Conservation (phyloP, 2,113 vertebrate genomes). For the Bothrops jararaca region DNA sequence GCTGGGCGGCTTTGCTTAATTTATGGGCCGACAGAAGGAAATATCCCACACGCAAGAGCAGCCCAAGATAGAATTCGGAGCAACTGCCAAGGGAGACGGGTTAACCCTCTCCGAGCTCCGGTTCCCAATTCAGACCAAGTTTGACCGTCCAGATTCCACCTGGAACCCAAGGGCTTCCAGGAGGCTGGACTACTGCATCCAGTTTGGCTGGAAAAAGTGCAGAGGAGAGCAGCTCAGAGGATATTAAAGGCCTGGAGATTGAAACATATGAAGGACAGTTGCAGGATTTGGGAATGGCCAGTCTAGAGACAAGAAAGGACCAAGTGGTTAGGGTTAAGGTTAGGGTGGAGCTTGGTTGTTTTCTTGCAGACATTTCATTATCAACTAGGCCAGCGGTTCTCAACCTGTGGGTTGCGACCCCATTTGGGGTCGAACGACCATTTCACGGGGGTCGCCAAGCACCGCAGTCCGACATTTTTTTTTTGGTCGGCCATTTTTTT, state of each 20-base stretch:
- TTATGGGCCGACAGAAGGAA: neutral
- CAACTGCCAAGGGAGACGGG: neutral
- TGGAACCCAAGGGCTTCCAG: neutral
- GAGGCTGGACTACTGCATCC: neutral
- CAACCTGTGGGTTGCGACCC: too few relatives aligned
- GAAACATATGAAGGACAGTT: neutral
- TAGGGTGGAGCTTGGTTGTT: too few relatives aligned
- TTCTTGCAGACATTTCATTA: too few relatives aligned
- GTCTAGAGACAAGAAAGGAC: neutral
- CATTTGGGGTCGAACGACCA: too few relatives aligned
- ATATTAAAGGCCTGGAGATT: neutral
- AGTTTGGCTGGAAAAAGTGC: neutral
- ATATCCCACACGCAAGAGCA: neutral
- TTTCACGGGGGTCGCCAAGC: too few relatives aligned
- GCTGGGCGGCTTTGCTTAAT: neutral
- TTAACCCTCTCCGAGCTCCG: neutral
- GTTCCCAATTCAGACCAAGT: neutral
- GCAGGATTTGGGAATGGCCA: neutral
- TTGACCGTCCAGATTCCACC: neutral
- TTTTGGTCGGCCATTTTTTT: too few relatives aligned
- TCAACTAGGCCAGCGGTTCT: too few relatives aligned
- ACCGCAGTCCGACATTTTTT: too few relatives aligned
- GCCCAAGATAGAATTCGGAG: neutral
- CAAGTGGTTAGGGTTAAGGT: too few relatives aligned
- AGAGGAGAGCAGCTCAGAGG: neutral